phyloP scores from a whole-genome alignment of 2,113 vertebrate species.

The Ivindomyrus marchei region DNA sequence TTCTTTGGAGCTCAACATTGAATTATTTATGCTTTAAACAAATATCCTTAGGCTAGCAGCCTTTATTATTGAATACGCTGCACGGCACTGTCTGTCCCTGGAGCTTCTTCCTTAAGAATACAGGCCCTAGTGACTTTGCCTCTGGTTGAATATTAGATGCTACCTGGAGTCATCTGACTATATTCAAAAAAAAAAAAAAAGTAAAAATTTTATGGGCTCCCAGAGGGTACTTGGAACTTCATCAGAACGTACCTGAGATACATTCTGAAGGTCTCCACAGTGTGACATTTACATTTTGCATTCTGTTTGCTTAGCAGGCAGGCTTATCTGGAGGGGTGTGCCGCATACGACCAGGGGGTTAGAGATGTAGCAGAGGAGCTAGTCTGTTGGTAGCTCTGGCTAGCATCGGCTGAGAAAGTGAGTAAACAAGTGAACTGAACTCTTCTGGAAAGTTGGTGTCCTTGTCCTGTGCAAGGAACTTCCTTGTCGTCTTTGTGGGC shows the following conservation, averaged over 20 bases:
- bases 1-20: not conserved
- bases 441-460: not conserved
- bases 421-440: not conserved
- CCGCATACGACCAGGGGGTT: not conserved
- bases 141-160: not conserved
- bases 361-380: not conserved
- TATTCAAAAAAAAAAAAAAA: not conserved
- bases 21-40: slow-evolving; percentile 15
- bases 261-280: not conserved
- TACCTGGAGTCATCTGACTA: not conserved
- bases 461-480: not conserved
- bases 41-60: not conserved
- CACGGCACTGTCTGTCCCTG: not conserved
- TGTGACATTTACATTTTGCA: not conserved
- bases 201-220: not conserved
- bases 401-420: not conserved
- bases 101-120: not conserved
- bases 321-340: not conserved
- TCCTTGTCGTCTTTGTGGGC: not conserved
- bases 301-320: slow-evolving; percentile 9
- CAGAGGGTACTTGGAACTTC: not conserved
- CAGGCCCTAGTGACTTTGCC: not conserved
- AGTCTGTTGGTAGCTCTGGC: not conserved
- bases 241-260: not conserved
- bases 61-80: slow-evolving; percentile 5